These are phyloP conservation scores for Tillus elongatus DNA, from an alignment of 2,888 invertebrate genomes.

Conservation along the genomic window DNA sequence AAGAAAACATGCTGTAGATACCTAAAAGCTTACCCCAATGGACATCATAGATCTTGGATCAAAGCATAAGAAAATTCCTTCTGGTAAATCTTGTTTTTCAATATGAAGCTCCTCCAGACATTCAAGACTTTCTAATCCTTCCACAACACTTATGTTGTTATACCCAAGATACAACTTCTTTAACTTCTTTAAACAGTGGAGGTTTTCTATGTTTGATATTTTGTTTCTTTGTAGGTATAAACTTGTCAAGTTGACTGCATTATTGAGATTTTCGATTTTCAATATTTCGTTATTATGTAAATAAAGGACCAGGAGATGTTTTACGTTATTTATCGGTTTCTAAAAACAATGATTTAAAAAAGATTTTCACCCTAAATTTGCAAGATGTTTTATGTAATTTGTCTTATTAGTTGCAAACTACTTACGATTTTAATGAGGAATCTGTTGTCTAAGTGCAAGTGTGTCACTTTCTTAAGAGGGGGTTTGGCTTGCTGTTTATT, in stretches of 20 bases:
- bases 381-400: no score
- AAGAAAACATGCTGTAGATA: no score
- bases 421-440: no score
- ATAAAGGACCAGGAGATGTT: conserved; percentile 52
- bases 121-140: conserved; percentile 53
- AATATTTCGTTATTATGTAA: conserved; percentile 55
- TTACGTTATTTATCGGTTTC: conserved; percentile 24
- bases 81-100: conserved; percentile 53
- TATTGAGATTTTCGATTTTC: conserved; percentile 48
- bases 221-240: conserved; percentile 75
- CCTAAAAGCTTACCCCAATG: conserved; percentile 50
- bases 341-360: conserved; percentile 20
- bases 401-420: no score
- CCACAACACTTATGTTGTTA: conserved; percentile 59
- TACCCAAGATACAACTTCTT: conserved; percentile 69
- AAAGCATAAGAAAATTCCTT: conserved; percentile 54
- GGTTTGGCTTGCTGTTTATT: no score
- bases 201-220: conserved; percentile 63
- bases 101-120: conserved; percentile 58
- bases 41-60: conserved; percentile 53
- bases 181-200: conserved; percentile 56
- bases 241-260: conserved; percentile 48
- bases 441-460: no score
- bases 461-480: no score
- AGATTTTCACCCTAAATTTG: not conserved